Percentiles rank a stretch among this genome's conserved stretches.
Evolutionary conservation across 2,888 invertebrate species (phyloP).

Genomic region (Gibbula magus): DNA sequence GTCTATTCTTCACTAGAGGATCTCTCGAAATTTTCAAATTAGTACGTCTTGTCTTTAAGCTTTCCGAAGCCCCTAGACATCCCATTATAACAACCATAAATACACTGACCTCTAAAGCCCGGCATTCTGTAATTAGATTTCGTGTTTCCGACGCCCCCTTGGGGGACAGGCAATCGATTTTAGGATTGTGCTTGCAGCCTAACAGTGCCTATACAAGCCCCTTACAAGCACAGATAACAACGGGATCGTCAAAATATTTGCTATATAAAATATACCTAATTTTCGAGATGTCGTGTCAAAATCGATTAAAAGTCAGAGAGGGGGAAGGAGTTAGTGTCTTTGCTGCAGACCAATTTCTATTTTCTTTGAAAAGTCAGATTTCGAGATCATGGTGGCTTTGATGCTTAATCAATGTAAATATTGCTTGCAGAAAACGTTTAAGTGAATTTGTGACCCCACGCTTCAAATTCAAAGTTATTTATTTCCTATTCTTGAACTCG

Average conservation of each 20-base stretch:
- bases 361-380: no score
- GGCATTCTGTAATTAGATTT: constrained; percentile 26
- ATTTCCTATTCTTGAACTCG: constrained; percentile 6
- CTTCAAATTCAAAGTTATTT: not conserved
- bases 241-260: constrained; percentile 21
- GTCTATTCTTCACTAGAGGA: constrained; percentile 14
- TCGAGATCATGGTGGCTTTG: no score
- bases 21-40: constrained; percentile 22
- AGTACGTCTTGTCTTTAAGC: constrained; percentile 23
- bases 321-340: not conserved
- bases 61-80: constrained; percentile 22
- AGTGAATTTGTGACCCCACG: not conserved
- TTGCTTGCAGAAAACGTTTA: not conserved
- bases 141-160: constrained; percentile 24
- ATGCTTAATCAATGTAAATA: no score
- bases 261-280: constrained; percentile 24
- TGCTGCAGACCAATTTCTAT: no score
- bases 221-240: constrained; percentile 15
- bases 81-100: constrained; percentile 24
- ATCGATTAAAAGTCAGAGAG: constrained; percentile 3
- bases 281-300: constrained; percentile 8
- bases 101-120: constrained; percentile 13
- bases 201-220: constrained; percentile 15
- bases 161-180: constrained; percentile 19
- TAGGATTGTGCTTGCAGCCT: constrained; percentile 1